These are phyloP conservation scores for Andrena minutula DNA, from an alignment of 2,888 invertebrate genomes.

Conservation along the genomic window DNA sequence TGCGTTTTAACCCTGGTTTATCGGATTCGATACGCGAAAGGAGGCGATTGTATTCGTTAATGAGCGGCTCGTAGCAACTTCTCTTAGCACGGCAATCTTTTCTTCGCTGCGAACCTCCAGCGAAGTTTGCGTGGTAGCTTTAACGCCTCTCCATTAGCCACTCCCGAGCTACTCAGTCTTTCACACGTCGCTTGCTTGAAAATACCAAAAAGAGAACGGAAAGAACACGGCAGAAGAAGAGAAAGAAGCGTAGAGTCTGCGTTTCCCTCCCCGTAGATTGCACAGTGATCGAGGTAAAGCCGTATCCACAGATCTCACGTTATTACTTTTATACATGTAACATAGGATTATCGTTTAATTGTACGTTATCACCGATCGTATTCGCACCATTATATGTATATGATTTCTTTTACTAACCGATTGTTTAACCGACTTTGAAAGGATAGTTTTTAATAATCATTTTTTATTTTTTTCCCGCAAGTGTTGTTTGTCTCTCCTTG, in stretches of 20 bases:
- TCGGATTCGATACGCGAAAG: constrained; percentile 13
- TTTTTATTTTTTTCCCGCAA: constrained; percentile 74
- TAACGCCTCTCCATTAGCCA: constrained; percentile 48
- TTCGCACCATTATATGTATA: constrained; percentile 76
- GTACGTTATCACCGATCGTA: constrained; percentile 75
- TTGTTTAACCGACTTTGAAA: constrained; percentile 77
- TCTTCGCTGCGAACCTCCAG: constrained; percentile 33
- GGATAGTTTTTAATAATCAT: constrained; percentile 80
- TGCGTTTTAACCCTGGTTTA: constrained; percentile 7
- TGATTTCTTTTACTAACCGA: constrained; percentile 71
- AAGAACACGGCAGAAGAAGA: constrained; percentile 20
- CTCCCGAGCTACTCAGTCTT: constrained; percentile 10
- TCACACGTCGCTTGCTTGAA: constrained; percentile 22
- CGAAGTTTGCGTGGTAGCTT: constrained; percentile 54
- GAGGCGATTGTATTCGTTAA: constrained; percentile 24
- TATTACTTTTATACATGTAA: constrained; percentile 71
- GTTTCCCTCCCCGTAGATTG: constrained; percentile 49
- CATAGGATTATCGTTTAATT: constrained; percentile 66
- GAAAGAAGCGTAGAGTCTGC: constrained; percentile 40
- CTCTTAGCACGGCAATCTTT: constrained; percentile 11
- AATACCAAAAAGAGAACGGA: constrained; percentile 35
- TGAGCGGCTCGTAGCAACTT: constrained; percentile 15
- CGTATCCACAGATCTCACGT: constrained; percentile 82
- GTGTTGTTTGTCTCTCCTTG: constrained; percentile 75
- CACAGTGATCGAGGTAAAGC: constrained; percentile 77